Percentiles rank a stretch among this genome's conserved stretches.
phyloP scores from a whole-genome alignment of 2,113 vertebrate species.

The Corythornis cristatus region DNA sequence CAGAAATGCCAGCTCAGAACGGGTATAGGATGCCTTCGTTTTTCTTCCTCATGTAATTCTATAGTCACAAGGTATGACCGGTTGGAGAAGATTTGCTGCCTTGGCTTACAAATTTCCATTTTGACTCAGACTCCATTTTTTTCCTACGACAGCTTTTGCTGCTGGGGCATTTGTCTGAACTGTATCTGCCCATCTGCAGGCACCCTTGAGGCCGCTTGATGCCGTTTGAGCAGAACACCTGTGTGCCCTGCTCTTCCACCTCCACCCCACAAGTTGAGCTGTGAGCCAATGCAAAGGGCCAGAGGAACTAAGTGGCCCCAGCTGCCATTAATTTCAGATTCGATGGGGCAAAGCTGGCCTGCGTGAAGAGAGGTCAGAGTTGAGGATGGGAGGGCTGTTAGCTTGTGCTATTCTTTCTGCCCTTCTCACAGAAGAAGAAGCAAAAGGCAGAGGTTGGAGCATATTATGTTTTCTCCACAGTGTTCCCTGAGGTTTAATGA shows the following conservation, averaged over 20 bases:
- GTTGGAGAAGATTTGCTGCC: neutral
- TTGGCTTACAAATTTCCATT: neutral
- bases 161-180: neutral
- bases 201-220: no score
- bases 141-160: neutral
- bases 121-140: neutral
- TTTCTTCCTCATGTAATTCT: conserved; percentile 6
- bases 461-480: neutral
- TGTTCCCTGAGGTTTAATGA: neutral
- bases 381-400: neutral
- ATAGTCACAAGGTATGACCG: neutral
- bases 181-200: rapidly evolving
- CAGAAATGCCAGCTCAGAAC: neutral
- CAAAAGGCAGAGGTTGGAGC: neutral
- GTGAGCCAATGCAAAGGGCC: neutral
- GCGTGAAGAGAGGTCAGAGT: neutral
- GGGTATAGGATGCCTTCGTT: neutral
- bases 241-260: no score
- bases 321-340: neutral
- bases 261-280: rapidly evolving
- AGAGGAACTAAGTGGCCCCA: neutral
- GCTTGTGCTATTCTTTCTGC: neutral
- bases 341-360: neutral
- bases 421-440: neutral
- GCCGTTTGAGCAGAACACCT: rapidly evolving